Percentiles rank a stretch among this genome's conserved stretches.
Evolutionary conservation across 2,888 invertebrate species (phyloP).

Genomic region (Mycalesis mineus): DNA sequence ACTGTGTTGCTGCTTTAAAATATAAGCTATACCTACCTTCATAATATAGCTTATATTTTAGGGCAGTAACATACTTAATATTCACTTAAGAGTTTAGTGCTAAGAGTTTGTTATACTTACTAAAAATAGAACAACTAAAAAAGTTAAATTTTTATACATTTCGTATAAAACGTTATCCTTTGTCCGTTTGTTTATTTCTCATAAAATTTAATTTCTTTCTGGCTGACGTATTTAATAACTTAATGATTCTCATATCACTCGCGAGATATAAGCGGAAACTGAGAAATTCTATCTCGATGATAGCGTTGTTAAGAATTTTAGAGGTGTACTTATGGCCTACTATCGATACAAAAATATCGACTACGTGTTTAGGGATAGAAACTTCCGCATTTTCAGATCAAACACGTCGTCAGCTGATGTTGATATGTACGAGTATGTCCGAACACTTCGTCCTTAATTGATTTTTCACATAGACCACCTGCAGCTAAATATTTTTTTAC

Average conservation of each 20-base stretch:
- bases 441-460: too few species aligned
- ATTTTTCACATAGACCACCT: too few species aligned
- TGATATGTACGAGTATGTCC: too few species aligned
- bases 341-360: not conserved
- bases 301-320: conserved; percentile 7
- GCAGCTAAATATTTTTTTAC: too few species aligned
- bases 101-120: not conserved
- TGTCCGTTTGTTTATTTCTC: not conserved
- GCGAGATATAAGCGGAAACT: conserved; percentile 27
- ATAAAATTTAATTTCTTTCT: not conserved
- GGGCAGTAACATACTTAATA: too few species aligned
- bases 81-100: too few species aligned
- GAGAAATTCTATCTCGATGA: conserved; percentile 18
- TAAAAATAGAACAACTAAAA: not conserved
- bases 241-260: conserved; percentile 11
- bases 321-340: not conserved
- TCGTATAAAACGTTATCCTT: not conserved
- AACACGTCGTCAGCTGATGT: too few species aligned
- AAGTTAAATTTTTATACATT: not conserved
- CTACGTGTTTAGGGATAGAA: too few species aligned
- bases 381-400: too few species aligned
- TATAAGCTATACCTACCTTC: too few species aligned
- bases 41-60: too few species aligned
- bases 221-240: not conserved
- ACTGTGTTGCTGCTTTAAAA: too few species aligned